phyloP scores from a whole-genome alignment of 1,140 invertebrate species.

The Bombus waltoni region DNA sequence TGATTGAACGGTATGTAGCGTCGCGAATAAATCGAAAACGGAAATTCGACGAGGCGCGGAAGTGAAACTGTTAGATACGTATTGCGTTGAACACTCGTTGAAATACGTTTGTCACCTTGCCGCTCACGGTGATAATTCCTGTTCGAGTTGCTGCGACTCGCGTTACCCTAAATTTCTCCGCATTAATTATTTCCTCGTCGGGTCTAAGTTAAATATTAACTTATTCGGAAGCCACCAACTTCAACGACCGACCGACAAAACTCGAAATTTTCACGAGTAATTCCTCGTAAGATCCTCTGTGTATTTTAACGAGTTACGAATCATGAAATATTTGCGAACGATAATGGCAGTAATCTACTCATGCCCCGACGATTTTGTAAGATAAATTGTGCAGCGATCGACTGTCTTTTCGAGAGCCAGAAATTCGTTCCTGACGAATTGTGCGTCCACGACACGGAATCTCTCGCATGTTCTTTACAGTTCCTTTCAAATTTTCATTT shows the following conservation, averaged over 20 bases:
- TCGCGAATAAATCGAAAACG: constrained; percentile 18
- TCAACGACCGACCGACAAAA: not conserved
- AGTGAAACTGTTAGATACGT: constrained; percentile 3
- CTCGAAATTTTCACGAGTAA: too few relatives aligned
- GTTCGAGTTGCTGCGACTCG: not conserved
- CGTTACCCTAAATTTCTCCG: not conserved
- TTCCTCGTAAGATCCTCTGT: too few relatives aligned
- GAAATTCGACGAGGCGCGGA: constrained; percentile 17
- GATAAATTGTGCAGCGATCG: too few relatives aligned
- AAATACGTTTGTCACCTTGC: not conserved
- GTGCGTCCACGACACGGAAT: too few relatives aligned
- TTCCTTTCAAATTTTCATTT: too few relatives aligned
- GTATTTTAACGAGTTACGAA: too few relatives aligned
- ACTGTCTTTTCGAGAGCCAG: too few relatives aligned
- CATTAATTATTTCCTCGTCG: not conserved
- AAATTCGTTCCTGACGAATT: too few relatives aligned
- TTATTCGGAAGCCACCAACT: not conserved
- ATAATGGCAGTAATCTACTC: too few relatives aligned
- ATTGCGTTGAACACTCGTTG: not conserved
- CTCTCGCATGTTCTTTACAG: too few relatives aligned
- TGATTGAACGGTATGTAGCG: constrained; percentile 22
- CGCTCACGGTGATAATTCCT: not conserved
- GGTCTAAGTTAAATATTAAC: not conserved
- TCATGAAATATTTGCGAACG: too few relatives aligned
- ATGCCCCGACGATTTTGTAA: too few relatives aligned